Conservation (phyloP, 2,888 invertebrate species). For the Coelogynopora nodosa region DNA sequence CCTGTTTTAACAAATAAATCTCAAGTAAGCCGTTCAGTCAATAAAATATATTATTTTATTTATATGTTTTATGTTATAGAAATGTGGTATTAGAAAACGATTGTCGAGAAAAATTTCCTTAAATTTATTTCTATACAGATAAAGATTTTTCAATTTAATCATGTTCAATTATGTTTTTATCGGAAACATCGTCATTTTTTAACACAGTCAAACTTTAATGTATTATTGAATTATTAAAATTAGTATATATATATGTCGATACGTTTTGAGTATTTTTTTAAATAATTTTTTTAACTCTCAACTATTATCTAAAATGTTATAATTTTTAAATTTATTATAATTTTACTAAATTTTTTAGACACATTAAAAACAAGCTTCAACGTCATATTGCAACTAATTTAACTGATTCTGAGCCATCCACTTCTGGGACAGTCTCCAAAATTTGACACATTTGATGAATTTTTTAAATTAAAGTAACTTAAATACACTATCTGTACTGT, state of each 20-base stretch:
- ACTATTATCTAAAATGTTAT: background rate
- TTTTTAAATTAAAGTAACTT: too few species aligned
- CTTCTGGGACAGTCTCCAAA: too few species aligned
- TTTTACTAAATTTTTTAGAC: background rate
- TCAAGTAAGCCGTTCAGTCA: background rate
- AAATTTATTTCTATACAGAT: background rate
- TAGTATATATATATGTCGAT: background rate
- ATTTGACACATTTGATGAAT: too few species aligned
- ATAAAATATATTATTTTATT: background rate
- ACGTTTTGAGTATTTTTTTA: too few species aligned
- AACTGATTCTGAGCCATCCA: background rate
- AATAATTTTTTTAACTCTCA: background rate
- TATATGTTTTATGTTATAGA: background rate
- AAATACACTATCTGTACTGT: too few species aligned
- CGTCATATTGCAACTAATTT: background rate
- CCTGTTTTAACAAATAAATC: background rate
- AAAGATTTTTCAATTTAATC: background rate
- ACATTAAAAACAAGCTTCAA: background rate
- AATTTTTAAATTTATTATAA: background rate
- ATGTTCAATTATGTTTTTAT: too few species aligned
- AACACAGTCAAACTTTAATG: background rate
- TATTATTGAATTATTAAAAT: too few species aligned
- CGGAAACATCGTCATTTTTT: background rate
- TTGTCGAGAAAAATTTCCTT: background rate
- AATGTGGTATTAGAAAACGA: background rate